phyloP scores from a whole-genome alignment of 2,113 vertebrate genomes.

The Apodemus sylvaticus region DNA sequence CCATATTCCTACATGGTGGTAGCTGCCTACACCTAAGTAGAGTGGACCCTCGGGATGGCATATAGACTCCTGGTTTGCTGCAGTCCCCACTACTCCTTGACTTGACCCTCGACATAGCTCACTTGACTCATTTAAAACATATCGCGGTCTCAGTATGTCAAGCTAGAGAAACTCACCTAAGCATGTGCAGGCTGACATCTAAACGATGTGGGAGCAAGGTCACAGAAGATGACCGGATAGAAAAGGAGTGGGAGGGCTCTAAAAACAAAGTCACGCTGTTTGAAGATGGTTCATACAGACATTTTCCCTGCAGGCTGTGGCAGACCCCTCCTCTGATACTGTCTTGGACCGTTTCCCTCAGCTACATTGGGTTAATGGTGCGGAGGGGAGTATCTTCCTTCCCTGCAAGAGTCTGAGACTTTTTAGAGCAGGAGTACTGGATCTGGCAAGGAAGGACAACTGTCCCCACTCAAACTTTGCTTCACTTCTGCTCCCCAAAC shows the following conservation, averaged over 20 bases:
- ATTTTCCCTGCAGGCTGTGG: background rate
- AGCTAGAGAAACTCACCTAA: background rate
- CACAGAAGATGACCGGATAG: background rate
- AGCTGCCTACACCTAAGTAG: background rate
- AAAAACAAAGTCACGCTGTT: background rate
- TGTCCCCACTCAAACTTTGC: background rate
- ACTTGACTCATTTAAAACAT: background rate
- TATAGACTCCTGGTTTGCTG: background rate
- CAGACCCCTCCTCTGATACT: background rate
- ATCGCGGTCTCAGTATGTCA: background rate
- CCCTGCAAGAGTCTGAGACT: background rate
- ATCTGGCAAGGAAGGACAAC: background rate
- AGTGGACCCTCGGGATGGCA: background rate
- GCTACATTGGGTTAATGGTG: background rate
- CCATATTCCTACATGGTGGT: background rate
- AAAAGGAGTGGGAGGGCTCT: background rate
- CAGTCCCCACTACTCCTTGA: background rate
- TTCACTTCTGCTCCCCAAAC: background rate
- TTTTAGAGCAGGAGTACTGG: background rate
- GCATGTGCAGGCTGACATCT: background rate
- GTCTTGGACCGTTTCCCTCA: background rate
- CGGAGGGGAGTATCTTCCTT: background rate
- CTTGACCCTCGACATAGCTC: background rate
- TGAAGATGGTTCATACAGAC: background rate
- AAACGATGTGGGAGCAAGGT: background rate